Evolutionary conservation across 1,140 invertebrate genomes (phyloP).

Genomic region (Anoplophora glabripennis): DNA sequence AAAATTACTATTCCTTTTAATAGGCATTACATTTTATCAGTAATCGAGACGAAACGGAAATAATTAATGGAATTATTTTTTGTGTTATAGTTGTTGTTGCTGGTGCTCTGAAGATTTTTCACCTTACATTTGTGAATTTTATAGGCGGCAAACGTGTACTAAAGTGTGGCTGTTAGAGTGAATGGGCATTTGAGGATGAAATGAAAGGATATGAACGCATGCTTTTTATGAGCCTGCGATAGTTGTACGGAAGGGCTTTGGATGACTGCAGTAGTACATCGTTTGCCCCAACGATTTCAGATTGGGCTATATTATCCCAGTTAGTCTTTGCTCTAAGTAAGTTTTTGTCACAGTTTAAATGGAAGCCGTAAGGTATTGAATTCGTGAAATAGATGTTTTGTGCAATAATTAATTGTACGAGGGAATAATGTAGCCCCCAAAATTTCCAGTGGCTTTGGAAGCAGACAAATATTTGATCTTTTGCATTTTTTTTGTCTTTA

Average conservation of each 20-base stretch:
- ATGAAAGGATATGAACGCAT: conserved; percentile 10
- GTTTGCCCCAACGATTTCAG: conserved; percentile 39
- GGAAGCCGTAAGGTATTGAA: background rate
- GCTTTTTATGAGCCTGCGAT: conserved; percentile 39
- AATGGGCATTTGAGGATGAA: background rate
- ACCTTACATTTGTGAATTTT: conserved; percentile 14
- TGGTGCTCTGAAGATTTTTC: conserved; percentile 17
- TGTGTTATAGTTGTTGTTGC: background rate
- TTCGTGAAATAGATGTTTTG: background rate
- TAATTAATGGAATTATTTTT: background rate
- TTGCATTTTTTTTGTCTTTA: conserved; percentile 42
- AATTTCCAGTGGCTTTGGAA: conserved; percentile 41
- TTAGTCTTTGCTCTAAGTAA: conserved; percentile 8
- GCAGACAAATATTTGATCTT: conserved; percentile 42
- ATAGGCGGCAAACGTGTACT: conserved; percentile 35
- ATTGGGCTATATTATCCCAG: conserved; percentile 35
- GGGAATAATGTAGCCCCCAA: conserved; percentile 34
- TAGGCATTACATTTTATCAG: background rate
- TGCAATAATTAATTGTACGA: conserved; percentile 1
- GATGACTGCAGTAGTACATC: conserved; percentile 37
- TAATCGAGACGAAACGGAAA: no score
- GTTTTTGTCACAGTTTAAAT: conserved; percentile 15
- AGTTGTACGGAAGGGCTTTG: conserved; percentile 24
- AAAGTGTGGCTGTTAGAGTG: conserved; percentile 33
- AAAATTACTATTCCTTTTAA: conserved; percentile 18